These are phyloP conservation scores for Lagocephalus sceleratus DNA, from an alignment of 2,797 vertebrate genomes.

Conservation along the genomic window DNA sequence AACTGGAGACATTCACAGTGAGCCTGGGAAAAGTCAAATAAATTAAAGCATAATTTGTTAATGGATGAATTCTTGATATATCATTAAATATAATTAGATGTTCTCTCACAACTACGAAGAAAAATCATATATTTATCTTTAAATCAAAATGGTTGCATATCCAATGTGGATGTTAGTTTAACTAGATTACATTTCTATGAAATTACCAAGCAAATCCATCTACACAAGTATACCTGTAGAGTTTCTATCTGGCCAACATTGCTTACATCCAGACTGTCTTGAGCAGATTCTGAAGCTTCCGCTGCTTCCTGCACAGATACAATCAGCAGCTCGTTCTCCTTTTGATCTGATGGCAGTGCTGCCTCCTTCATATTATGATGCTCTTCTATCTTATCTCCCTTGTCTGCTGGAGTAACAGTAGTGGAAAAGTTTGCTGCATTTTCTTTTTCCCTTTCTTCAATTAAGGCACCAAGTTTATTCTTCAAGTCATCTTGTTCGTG, in stretches of 20 bases:
- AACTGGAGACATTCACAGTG: slow-evolving; percentile 61
- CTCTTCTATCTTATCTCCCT: slow-evolving; percentile 17
- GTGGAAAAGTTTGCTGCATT: slow-evolving; percentile 12
- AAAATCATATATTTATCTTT: no score
- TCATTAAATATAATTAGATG: no score
- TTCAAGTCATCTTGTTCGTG: slow-evolving; percentile 63
- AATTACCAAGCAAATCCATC: neutral
- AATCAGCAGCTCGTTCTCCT: slow-evolving; percentile 65
- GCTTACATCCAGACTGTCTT: slow-evolving; percentile 33
- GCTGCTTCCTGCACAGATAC: slow-evolving; percentile 70
- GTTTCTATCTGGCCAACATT: slow-evolving; percentile 56
- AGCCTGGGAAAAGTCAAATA: slow-evolving; percentile 42
- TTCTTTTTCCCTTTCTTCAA: slow-evolving; percentile 46
- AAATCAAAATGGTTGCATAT: neutral
- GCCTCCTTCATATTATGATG: slow-evolving; percentile 62
- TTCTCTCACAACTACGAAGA: no score
- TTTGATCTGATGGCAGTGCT: slow-evolving; percentile 52
- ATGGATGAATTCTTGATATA: neutral
- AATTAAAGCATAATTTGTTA: neutral
- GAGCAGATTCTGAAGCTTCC: slow-evolving; percentile 46
- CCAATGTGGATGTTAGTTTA: neutral
- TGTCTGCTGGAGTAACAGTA: slow-evolving; percentile 34
- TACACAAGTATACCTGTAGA: slow-evolving; percentile 49
- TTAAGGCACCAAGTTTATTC: slow-evolving; percentile 59
- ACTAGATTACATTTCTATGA: neutral